phyloP scores from a whole-genome alignment of 2,113 vertebrate genomes.

The Henicopernis longicauda region DNA sequence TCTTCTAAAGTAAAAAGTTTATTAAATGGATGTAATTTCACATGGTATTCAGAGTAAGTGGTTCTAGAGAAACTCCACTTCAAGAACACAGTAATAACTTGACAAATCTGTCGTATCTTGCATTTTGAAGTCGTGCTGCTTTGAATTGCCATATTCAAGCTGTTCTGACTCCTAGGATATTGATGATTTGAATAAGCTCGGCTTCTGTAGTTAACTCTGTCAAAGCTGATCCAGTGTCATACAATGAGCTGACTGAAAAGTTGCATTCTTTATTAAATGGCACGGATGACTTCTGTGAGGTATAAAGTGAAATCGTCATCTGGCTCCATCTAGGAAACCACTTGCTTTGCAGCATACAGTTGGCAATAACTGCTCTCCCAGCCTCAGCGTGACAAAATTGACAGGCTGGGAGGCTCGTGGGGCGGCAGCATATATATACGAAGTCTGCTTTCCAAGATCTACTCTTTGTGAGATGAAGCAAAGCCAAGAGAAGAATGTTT shows the following conservation, averaged over 20 bases:
- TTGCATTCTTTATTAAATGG: neutral
- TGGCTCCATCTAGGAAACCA: neutral
- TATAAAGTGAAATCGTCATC: neutral
- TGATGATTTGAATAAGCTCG: neutral
- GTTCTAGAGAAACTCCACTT: neutral
- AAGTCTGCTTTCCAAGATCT: neutral
- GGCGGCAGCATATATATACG: neutral
- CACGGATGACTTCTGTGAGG: neutral
- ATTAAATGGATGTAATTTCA: neutral
- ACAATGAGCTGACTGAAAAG: neutral
- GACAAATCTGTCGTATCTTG: neutral
- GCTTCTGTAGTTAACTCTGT: neutral
- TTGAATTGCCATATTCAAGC: neutral
- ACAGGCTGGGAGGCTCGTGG: neutral
- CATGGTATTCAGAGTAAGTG: neutral
- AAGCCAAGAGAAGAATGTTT: neutral
- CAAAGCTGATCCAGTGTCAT: neutral
- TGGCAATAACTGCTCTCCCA: neutral
- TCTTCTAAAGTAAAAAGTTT: neutral
- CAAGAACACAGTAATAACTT: neutral
- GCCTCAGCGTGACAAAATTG: neutral
- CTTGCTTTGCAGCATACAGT: neutral
- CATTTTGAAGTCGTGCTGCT: neutral
- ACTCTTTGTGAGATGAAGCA: neutral
- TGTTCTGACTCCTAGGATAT: neutral